These are phyloP conservation scores for Sula dactylatra DNA, from an alignment of 2,113 vertebrate species.

Conservation along the genomic window DNA sequence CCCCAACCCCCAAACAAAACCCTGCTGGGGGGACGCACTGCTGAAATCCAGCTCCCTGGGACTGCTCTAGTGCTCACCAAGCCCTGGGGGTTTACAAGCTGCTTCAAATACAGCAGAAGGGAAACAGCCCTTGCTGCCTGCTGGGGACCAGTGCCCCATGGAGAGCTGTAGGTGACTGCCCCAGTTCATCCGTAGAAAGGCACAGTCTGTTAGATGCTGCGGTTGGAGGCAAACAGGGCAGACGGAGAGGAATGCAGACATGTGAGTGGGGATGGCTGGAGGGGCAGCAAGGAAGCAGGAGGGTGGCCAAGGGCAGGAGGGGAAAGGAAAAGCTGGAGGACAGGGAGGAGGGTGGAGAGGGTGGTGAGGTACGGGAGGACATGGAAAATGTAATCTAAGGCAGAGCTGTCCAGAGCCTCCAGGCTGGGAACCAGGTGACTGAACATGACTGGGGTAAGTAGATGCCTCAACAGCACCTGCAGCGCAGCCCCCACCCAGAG, in stretches of 20 bases:
- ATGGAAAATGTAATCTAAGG: neutral
- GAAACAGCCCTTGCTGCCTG: fast-evolving
- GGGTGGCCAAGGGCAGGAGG: neutral
- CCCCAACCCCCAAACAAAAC: neutral
- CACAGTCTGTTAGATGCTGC: neutral
- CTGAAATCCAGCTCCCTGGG: neutral
- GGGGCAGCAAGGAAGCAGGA: neutral
- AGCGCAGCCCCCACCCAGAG: neutral
- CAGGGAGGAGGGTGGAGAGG: neutral
- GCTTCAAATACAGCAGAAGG: neutral
- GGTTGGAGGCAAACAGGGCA: neutral
- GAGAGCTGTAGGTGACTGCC: neutral
- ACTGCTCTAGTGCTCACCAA: neutral
- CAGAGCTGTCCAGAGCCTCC: neutral
- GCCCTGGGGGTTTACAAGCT: neutral
- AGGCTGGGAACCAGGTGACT: neutral
- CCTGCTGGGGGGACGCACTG: fast-evolving
- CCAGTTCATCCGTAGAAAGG: fast-evolving
- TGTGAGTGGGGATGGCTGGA: neutral
- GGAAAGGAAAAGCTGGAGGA: neutral
- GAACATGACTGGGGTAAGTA: neutral
- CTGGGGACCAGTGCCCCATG: fast-evolving
- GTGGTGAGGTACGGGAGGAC: neutral
- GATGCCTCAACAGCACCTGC: neutral
- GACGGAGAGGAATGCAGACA: neutral